phyloP scores from a whole-genome alignment of 1,140 invertebrate genomes.

The Aphaenogaster floridana region DNA sequence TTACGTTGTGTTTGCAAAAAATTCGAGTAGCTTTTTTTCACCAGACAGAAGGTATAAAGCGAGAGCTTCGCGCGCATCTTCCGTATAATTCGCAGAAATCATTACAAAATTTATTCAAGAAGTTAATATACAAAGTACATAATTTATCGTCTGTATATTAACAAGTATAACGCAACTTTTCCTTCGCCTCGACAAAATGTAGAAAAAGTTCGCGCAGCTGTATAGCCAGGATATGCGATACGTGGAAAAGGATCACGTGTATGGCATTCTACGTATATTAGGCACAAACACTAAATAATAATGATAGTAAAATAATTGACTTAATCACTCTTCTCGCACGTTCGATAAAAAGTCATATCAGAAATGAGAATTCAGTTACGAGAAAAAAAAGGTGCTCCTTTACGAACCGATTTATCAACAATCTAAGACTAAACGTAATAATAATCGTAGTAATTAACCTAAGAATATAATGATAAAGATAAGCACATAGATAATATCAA shows the following conservation, averaged over 20 bases:
- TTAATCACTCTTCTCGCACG: conserved; percentile 38
- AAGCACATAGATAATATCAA: conserved; percentile 77
- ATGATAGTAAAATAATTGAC: conserved; percentile 48
- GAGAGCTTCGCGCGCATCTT: background rate
- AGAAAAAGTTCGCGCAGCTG: conserved; percentile 49
- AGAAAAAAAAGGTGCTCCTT: conserved; percentile 71
- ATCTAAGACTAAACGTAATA: conserved; percentile 77
- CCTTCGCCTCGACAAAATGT: conserved; percentile 31
- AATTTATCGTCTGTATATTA: conserved; percentile 37
- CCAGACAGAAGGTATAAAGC: background rate
- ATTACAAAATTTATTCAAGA: conserved; percentile 62
- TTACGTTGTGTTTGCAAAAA: background rate
- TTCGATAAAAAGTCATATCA: conserved; percentile 61
- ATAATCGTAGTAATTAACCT: conserved; percentile 70
- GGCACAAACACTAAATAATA: conserved; percentile 62
- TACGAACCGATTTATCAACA: conserved; percentile 82
- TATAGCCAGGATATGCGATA: conserved; percentile 35
- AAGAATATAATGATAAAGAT: conserved; percentile 73
- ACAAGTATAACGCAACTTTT: conserved; percentile 45
- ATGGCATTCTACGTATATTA: conserved; percentile 57
- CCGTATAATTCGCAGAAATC: conserved; percentile 48
- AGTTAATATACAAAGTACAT: conserved; percentile 60
- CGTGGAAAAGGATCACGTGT: conserved; percentile 43
- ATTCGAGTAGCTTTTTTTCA: background rate
- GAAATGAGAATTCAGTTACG: conserved; percentile 56